A percentile compares a stretch with the other conserved stretches of the same genome.
phyloP scores from a whole-genome alignment of 2,113 vertebrate genomes.

The Cynoglossus semilaevis region DNA sequence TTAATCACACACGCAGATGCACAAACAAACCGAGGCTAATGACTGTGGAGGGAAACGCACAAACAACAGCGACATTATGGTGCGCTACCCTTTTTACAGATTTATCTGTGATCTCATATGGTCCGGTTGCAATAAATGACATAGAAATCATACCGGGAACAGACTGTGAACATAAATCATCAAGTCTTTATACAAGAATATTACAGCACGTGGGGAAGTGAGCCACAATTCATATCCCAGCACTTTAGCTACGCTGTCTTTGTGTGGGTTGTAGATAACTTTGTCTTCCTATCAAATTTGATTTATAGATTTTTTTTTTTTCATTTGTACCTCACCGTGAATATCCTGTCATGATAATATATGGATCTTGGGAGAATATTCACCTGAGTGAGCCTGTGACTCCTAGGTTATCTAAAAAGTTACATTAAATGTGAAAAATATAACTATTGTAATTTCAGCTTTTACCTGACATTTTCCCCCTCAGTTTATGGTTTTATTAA shows the following conservation, averaged over 20 bases:
- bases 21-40: conserved; percentile 19
- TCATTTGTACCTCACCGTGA: background rate
- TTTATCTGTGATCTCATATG: conserved; percentile 35
- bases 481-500: no score
- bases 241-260: conserved; percentile 10
- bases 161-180: conserved; percentile 52
- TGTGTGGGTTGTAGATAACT: conserved; percentile 1
- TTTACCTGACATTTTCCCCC: no score
- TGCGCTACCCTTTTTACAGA: conserved; percentile 51
- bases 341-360: conserved; percentile 1
- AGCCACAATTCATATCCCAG: conserved; percentile 22
- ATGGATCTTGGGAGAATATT: no score
- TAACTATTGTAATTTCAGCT: no score
- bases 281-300: background rate
- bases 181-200: conserved; percentile 22
- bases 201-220: conserved; percentile 10
- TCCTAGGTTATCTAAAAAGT: no score
- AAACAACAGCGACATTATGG: conserved; percentile 8
- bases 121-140: conserved; percentile 39
- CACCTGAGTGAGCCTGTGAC: no score
- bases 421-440: no score
- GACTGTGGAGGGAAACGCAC: conserved; percentile 18
- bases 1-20: no score
- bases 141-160: conserved; percentile 28
- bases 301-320: background rate